These are phyloP conservation scores for Lochmaea crataegi DNA, from an alignment of 2,888 invertebrate genomes.

Conservation along the genomic window DNA sequence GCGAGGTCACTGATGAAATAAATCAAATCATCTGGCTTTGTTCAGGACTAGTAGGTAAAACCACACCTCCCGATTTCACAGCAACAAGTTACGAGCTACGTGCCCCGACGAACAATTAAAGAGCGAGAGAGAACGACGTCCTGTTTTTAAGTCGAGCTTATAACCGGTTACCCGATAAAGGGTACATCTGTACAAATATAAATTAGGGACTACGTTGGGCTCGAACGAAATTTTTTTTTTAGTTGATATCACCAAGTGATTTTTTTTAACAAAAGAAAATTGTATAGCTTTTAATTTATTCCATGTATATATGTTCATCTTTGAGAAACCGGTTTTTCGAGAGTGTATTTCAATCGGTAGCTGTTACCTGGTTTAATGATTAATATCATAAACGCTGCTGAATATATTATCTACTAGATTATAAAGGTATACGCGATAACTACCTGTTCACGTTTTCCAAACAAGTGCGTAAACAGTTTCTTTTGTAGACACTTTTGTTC, in stretches of 20 bases:
- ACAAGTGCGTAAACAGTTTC: constrained; percentile 1
- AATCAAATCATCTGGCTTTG: constrained; percentile 38
- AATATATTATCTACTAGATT: constrained; percentile 1
- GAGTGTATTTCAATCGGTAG: constrained; percentile 25
- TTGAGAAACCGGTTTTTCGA: constrained; percentile 28
- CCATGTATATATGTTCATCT: constrained; percentile 20
- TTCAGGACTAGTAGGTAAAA: constrained; percentile 27
- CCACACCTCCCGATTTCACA: constrained; percentile 31
- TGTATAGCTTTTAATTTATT: constrained; percentile 28
- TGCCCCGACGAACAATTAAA: constrained; percentile 18
- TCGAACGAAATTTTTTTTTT: constrained; percentile 23
- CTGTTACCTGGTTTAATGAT: constrained; percentile 19
- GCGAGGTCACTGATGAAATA: constrained; percentile 31
- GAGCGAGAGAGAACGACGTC: constrained; percentile 18
- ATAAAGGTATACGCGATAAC: not conserved
- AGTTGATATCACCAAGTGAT: constrained; percentile 20
- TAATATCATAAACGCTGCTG: constrained; percentile 15
- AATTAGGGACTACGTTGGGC: constrained; percentile 23
- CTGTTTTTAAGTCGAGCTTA: constrained; percentile 7
- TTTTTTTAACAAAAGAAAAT: constrained; percentile 28
- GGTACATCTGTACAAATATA: constrained; percentile 29
- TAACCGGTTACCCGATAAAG: constrained; percentile 22
- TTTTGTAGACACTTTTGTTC: not conserved
- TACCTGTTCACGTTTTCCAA: constrained; percentile 6
- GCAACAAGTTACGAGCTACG: constrained; percentile 32